These are phyloP conservation scores for Psittacula cyanocephala DNA, from an alignment of 2,113 vertebrate species.

Conservation along the genomic window DNA sequence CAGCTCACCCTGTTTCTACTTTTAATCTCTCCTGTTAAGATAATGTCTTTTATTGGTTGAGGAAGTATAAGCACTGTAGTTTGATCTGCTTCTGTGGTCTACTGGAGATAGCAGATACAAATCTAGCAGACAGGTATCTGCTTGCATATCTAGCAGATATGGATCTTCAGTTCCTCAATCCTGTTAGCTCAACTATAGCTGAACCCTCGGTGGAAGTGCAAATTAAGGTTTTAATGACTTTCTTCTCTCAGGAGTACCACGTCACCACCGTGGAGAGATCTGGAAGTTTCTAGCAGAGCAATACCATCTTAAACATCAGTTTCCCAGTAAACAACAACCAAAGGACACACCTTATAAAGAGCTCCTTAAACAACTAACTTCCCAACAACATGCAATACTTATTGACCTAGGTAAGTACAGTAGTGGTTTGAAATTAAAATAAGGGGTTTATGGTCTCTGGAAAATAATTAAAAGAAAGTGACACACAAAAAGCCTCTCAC, in stretches of 20 bases:
- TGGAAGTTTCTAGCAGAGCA: conserved; percentile 97
- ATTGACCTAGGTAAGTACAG: conserved; percentile 89
- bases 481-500: background rate
- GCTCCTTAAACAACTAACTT: conserved; percentile 92
- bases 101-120: background rate
- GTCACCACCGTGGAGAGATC: conserved; percentile 93
- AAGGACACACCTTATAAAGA: conserved; percentile 91
- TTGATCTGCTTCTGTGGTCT: background rate
- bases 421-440: background rate
- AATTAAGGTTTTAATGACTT: background rate
- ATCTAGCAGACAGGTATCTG: background rate
- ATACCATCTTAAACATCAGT: conserved; percentile 84
- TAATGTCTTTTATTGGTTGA: background rate
- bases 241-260: conserved; percentile 84
- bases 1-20: background rate
- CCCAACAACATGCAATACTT: conserved; percentile 97
- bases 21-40: background rate
- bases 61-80: background rate
- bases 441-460: background rate
- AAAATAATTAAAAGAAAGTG: background rate
- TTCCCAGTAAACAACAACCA: conserved; percentile 79
- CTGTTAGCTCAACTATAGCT: background rate
- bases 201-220: background rate
- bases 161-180: background rate
- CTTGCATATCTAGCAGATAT: background rate